Evolutionary conservation across 1,140 invertebrate species (phyloP), one percentile per base, ranked within the genome.

Genomic region (Doryteuthis pealeii): DNA sequence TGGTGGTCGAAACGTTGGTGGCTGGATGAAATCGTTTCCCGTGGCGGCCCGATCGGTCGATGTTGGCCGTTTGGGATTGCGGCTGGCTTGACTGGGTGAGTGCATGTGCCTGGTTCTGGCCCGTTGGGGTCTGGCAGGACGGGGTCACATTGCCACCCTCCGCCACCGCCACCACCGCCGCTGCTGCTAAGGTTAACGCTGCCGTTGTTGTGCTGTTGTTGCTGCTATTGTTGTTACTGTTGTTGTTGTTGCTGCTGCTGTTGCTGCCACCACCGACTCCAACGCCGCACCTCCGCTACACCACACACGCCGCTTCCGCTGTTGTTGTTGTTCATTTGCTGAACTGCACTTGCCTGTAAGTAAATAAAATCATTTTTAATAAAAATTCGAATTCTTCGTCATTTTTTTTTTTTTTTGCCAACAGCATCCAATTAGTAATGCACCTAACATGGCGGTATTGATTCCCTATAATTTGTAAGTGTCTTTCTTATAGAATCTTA

Each of bases 21-120:
- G 77, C 68, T 84, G 83, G 28, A 85, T 78, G 71, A 85, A 86
- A 71, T 85, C 85, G 45, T 78, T 81, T 35, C 73, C 78, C 26
- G 80, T 65, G 15, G 72, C 70, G 26, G 75, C 43, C 31, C 54
- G 83, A 84, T 32, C 82, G 76, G 74, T 82, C 83, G 22, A 80
- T 67, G 31, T 73, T 72, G 43, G 67, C 40, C 66, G 80, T 74
- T 70, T 77, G 78, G 78, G 80, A 78, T 76, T 71, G 40, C 62
- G 54, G 65, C 76, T 72, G 62, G 78, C 68, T 45, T 65, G 54
- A 58, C 77, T 73, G 76, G 74, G 79, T 49, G 3, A 72, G 43
- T 18, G 81, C 74, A 83, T 77, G 33, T 79, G 70, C 31, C 77
- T 75, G 71, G 83, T 65, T 77, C 83, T 78, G 80, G 84, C 67